Percentiles rank a stretch among this genome's conserved stretches.
Conservation (phyloP, 64 coral and sea anemone species). For the Astreopora myriophthalma region DNA sequence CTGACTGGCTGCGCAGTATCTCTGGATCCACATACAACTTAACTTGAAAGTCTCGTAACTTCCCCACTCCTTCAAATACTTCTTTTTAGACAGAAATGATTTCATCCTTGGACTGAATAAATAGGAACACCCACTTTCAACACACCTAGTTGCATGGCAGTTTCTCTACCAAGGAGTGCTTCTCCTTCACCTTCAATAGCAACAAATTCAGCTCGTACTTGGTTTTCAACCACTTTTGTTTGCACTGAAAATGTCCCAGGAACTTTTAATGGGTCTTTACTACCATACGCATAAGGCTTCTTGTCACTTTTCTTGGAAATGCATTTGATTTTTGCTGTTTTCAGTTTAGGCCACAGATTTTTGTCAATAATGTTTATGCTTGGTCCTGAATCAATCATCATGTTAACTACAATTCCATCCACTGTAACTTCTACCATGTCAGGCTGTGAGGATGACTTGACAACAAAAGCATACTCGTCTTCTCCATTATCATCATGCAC, state of each 20-base stretch:
- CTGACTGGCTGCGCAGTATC: neutral
- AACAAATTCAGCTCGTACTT: neutral
- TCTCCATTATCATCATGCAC: neutral
- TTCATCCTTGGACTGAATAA: neutral
- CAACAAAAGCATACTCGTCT: neutral
- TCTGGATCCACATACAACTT: constrained; percentile 5
- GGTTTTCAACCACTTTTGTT: neutral
- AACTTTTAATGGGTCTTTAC: too few species aligned
- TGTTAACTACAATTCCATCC: neutral
- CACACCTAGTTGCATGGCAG: neutral
- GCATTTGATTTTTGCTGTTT: neutral
- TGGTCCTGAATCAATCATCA: neutral
- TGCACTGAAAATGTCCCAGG: too few species aligned
- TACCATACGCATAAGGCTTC: neutral
- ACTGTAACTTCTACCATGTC: neutral
- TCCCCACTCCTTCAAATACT: constrained; percentile 40
- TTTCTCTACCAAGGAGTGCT: neutral
- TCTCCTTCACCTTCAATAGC: too few species aligned
- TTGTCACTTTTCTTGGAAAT: neutral
- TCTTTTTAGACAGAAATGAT: neutral
- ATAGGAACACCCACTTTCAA: neutral
- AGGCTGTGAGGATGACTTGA: neutral
- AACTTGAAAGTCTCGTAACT: constrained; percentile 1
- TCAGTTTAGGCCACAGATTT: neutral
- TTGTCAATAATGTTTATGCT: neutral